Base-by-base conservation (phyloP, 2,888 invertebrate species). In the Callosobruchus maculatus region DNA sequence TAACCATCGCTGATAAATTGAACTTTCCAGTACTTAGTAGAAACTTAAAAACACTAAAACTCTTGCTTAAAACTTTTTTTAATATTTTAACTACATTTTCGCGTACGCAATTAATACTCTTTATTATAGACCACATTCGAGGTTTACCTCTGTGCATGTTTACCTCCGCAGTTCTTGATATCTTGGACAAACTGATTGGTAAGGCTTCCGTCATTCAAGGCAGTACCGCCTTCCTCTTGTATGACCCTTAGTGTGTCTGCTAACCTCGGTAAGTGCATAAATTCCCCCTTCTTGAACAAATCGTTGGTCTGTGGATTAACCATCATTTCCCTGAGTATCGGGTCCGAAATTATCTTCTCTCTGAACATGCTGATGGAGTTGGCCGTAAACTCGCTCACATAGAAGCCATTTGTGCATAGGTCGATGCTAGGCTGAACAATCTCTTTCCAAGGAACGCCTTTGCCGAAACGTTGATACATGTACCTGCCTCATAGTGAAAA, bases 351-450 rank as follows among this genome's bases (percentile, higher is more conserved):
- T 2, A 26, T 74, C 70, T 69, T 72, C n/a, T 26, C 26, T 26
- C 7, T 26, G 7, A 7, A 26, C 26, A 26, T 26, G 26, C 26
- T 26, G 26, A 26, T 26, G 2, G 26, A 26, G 7, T 26, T 26
- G 7, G 26, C 26, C 26, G 26, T 26, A 7, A 26, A 26, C 26
- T 26, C 26, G 26, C 26, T 93, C n/a, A 96, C 93, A 71, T 87
- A 84, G 79, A 93, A 91, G 0, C 97, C 97, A 5, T 89, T 88
- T 77, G 89, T 88, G 80, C 94, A 94, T 30, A 98, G 87, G 67
- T 92, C 88, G 71, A 95, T 95, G 0, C 94, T 90, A 0, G 97
- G 96, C 77, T 90, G 87, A 77, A 98, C 92, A 22, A 98, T 88
- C 0, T 92, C 91, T 69, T 86, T 86, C 98, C 98, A 98, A 0